These are phyloP conservation scores for Lipophrys pholis DNA, from an alignment of 2,113 vertebrate species.

Conservation along the genomic window DNA sequence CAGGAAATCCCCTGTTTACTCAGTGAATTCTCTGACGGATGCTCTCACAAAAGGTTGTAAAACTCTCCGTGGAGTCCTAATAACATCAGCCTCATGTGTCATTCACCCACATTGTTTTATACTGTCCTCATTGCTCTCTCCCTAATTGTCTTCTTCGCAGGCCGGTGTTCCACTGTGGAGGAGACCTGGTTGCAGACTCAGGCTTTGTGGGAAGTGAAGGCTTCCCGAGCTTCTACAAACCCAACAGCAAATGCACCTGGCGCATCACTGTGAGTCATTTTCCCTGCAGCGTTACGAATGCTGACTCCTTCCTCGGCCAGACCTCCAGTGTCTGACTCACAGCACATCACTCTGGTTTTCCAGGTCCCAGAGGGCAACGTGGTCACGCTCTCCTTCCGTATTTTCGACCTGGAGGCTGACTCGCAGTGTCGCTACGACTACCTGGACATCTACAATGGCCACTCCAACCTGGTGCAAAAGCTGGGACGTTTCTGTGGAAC, in stretches of 20 bases:
- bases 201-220: conserved; percentile 91
- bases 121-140: not conserved
- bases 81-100: not conserved
- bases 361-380: conserved; percentile 90
- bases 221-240: conserved; percentile 89
- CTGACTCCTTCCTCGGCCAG: not conserved
- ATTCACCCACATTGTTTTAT: not conserved
- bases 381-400: conserved; percentile 87
- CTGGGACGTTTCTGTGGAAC: conserved; percentile 92
- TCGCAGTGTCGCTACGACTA: conserved; percentile 89
- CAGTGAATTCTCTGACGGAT: too few species aligned
- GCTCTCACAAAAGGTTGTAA: not conserved
- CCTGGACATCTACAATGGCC: conserved; percentile 89
- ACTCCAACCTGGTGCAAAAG: conserved; percentile 82
- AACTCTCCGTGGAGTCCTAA: not conserved
- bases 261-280: conserved; percentile 87
- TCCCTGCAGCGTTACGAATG: not conserved
- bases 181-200: conserved; percentile 84
- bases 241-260: conserved; percentile 89
- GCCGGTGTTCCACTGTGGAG: conserved; percentile 90
- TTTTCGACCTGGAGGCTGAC: conserved; percentile 91
- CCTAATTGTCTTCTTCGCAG: conserved; percentile 68
- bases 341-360: conserved; percentile 1
- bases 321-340: conserved; percentile 17
- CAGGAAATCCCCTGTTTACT: not conserved